These are phyloP conservation scores for Amphiduros pacificus DNA, from an alignment of 2,888 invertebrate species.

Conservation along the genomic window DNA sequence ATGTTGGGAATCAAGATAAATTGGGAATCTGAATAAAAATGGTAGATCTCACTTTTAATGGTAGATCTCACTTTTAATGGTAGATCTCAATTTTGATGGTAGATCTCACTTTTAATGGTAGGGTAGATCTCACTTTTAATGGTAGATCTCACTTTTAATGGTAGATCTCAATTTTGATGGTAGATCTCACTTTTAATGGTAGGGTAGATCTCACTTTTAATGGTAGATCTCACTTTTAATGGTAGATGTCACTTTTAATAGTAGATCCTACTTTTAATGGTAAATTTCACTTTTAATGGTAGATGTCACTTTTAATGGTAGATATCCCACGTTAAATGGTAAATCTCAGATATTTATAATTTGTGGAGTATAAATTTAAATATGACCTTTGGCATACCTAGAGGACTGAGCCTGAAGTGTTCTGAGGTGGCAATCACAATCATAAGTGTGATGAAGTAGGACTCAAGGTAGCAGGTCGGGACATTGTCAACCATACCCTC, in stretches of 20 bases:
- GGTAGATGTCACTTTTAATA: too few relatives aligned
- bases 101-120: too few relatives aligned
- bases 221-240: too few relatives aligned
- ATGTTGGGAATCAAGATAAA: neutral
- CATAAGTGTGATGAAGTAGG: constrained; percentile 30
- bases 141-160: too few relatives aligned
- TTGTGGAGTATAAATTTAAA: neutral
- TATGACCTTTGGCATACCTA: constrained; percentile 29
- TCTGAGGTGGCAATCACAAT: constrained; percentile 28
- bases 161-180: too few relatives aligned
- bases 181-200: too few relatives aligned
- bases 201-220: too few relatives aligned
- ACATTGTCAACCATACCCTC: constrained; percentile 11
- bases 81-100: too few relatives aligned
- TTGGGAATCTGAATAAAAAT: neutral
- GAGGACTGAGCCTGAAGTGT: constrained; percentile 35
- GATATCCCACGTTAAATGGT: neutral
- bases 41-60: neutral
- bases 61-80: too few relatives aligned
- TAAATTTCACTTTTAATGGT: neutral
- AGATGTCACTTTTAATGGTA: neutral
- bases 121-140: too few relatives aligned
- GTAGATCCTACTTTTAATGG: neutral
- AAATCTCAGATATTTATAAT: neutral
- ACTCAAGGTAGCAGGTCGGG: constrained; percentile 38